Evolutionary conservation across 2,888 invertebrate species (phyloP), one percentile per base, ranked within the genome.

Genomic region (Drosophila mayaguana): DNA sequence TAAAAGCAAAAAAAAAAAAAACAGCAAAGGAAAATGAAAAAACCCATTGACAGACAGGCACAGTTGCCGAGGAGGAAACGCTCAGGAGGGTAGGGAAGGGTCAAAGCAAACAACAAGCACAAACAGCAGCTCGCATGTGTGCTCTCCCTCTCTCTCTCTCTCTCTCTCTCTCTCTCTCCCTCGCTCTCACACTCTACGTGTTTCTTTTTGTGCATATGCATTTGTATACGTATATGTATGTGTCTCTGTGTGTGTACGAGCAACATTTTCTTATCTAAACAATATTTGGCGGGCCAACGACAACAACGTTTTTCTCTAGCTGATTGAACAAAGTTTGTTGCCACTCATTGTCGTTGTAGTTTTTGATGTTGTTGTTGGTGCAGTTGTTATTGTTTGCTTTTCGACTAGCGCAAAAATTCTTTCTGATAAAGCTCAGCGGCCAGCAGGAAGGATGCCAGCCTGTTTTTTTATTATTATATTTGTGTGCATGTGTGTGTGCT

Each of bases 211-310:
- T 36, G 60, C 62, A 62, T 28, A 62, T 61, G 57, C n/a, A 59
- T 45, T 20, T 62, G 43, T 18, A 25, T 34, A 36, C 20, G 28
- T 67, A 18, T 32, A 8, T 48, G 32, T 62, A 57, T 61, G 48
- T 63, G 46, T 63, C 43, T 50, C 16, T 75, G 42, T 63, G 62
- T 75, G 46, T 60, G 69, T 55, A 61, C 53, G 42, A 63, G 69
- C 70, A 76, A 76, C 89, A 83, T 88, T 85, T 90, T 88, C 89
- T 88, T 85, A 85, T 85, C 84, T 88, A 83, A 85, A 90, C 87
- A 89, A 89, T 83, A 87, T 88, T 87, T 89, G 79, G 64, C 54
- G 56, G 63, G 61, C 60, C 80, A 60, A 63, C 64, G 66, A 69
- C 61, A 53, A 69, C 78, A 63, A 57, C 77, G 81, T 69, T 78